Base-by-base conservation (phyloP, 2,797 vertebrate species). In the Microcaecilia unicolor region DNA sequence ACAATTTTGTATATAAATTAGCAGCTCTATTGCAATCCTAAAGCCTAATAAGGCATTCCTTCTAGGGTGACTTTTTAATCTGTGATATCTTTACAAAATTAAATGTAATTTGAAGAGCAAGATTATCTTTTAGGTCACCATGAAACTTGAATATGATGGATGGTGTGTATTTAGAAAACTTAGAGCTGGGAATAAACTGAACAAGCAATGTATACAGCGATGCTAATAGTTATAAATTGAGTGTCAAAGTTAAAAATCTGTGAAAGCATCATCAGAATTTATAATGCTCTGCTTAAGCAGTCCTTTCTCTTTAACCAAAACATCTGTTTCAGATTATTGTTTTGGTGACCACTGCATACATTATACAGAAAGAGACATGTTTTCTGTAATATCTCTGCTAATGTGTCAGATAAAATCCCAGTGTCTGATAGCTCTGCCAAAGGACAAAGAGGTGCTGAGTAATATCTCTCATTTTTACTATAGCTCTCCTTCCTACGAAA, bases 251-350 rank as follows among this genome's bases (percentile, higher is more conserved):
- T 46, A 68, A 27, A 28, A 48, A 45, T 66, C 50, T 71, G 44
- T 50, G 41, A 62, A 69, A 54, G 44, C 33, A 50, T 64, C 45
- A 31, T 67, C 35, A 63, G 42, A 55, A 59, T 61, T 58, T 52
- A 46, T 63, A 44, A 57, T 62, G 45, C 48, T 41, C 38, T 51
- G 76, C 80, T 83, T 82, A 84, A 79, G 74, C 69, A 84, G 64
- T 72, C 62, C 70, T 70, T 81, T 76, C 63, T 73, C 22, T 38
- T 31, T 57, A 67, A 33, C 66, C 63, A 70, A 76, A 80, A 86
- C 76, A 83, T 86, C 74, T 83, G 71, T 47, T 80, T 61, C 62
- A 86, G 77, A 74, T 85, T 89, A 84, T 80, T 85, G 72, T 87
- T 85, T 85, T 82, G 79, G 81, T 76, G 58, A 72, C 77, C 80